phyloP scores from a whole-genome alignment of 2,888 invertebrate genomes.

The Parnassius glacialis region DNA sequence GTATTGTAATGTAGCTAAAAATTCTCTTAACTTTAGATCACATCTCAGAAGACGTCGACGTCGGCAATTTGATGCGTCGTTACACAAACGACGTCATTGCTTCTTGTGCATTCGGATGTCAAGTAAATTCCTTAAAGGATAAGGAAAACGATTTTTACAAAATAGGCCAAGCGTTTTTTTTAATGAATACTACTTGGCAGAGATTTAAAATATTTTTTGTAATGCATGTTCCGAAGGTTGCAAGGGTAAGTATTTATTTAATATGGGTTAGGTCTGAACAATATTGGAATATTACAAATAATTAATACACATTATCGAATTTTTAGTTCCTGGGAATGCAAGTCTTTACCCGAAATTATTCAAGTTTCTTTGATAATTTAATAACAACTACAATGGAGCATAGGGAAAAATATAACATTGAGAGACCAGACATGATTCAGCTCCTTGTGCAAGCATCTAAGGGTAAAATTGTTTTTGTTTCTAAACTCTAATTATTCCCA shows the following conservation, averaged over 20 bases:
- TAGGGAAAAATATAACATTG: conserved; percentile 65
- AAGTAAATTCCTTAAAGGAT: conserved; percentile 76
- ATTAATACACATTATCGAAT: background rate
- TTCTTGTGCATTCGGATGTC: conserved; percentile 78
- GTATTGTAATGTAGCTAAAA: background rate
- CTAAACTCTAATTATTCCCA: background rate
- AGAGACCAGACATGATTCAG: conserved; percentile 81
- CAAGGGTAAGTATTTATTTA: conserved; percentile 39
- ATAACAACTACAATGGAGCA: conserved; percentile 58
- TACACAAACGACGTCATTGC: conserved; percentile 83
- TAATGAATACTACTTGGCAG: conserved; percentile 39
- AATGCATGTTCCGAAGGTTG: conserved; percentile 39
- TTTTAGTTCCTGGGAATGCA: conserved; percentile 45
- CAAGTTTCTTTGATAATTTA: conserved; percentile 48
- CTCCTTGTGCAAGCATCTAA: conserved; percentile 72
- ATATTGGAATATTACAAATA: no score
- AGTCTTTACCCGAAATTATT: conserved; percentile 41
- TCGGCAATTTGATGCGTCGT: conserved; percentile 71
- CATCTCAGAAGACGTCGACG: conserved; percentile 51
- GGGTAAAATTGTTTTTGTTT: conserved; percentile 40
- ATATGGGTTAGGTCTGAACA: no score
- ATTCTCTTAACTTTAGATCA: conserved; percentile 37
- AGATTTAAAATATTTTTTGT: conserved; percentile 38
- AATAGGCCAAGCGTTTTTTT: conserved; percentile 47
- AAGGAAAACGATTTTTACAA: conserved; percentile 77